Conservation (phyloP, 2,888 invertebrate species). For the Scaptomyza reducta region DNA sequence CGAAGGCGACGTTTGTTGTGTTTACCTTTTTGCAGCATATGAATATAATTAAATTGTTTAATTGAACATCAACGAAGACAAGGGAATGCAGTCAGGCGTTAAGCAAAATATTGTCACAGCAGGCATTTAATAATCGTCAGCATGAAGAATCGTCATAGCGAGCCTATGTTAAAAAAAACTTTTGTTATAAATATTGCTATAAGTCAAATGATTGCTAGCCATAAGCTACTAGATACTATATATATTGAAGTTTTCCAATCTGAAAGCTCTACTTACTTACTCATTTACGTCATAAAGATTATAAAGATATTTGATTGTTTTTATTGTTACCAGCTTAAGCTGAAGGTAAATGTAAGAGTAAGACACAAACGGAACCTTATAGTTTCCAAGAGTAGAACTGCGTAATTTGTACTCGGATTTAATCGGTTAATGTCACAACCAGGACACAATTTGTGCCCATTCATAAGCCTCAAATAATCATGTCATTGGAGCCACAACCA, state of each 20-base stretch:
- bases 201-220: too few species aligned
- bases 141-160: not conserved
- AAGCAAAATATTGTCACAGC: slow-evolving; percentile 39
- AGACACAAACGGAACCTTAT: not conserved
- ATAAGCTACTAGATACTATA: too few species aligned
- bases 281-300: not conserved
- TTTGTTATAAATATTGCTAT: too few species aligned
- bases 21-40: slow-evolving; percentile 54
- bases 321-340: not conserved
- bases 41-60: slow-evolving; percentile 66
- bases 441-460: not conserved
- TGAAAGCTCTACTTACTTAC: too few species aligned
- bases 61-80: slow-evolving; percentile 39
- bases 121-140: not conserved
- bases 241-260: too few species aligned
- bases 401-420: not conserved
- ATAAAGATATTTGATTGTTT: not conserved
- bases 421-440: not conserved
- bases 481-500: slow-evolving; percentile 18
- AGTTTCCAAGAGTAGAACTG: not conserved
- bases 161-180: not conserved
- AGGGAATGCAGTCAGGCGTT: slow-evolving; percentile 47
- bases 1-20: slow-evolving; percentile 43
- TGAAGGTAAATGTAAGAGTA: too few species aligned
- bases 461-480: slow-evolving; percentile 12